These are phyloP conservation scores for Gephyroberyx darwinii DNA, from an alignment of 2,797 vertebrate genomes.

Conservation along the genomic window DNA sequence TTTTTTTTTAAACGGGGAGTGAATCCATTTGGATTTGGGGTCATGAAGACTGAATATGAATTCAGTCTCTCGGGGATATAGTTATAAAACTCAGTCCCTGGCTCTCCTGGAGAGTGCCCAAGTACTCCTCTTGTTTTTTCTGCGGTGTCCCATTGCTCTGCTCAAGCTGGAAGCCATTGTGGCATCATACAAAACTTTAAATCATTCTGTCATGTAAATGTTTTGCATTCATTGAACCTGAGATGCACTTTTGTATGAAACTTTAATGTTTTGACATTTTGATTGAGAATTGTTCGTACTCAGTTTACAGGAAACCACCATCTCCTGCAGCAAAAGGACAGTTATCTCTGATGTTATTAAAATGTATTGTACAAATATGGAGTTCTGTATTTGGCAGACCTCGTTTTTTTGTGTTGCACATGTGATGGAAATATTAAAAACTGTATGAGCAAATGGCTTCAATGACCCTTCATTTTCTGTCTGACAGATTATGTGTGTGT, in stretches of 20 bases:
- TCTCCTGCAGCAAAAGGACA: slow-evolving; percentile 81
- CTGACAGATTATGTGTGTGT: slow-evolving; percentile 2
- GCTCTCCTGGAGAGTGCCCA: slow-evolving; percentile 76
- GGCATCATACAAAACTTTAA: slow-evolving; percentile 74
- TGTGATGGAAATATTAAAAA: slow-evolving; percentile 89
- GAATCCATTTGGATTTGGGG: slow-evolving; percentile 91
- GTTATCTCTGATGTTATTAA: slow-evolving; percentile 83
- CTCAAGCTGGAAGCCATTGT: slow-evolving; percentile 78
- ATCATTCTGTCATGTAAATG: slow-evolving; percentile 81
- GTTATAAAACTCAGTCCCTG: slow-evolving; percentile 68
- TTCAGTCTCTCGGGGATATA: slow-evolving; percentile 74
- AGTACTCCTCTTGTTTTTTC: slow-evolving; percentile 65
- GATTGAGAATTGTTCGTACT: slow-evolving; percentile 81
- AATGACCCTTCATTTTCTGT: slow-evolving; percentile 52
- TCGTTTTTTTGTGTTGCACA: slow-evolving; percentile 87
- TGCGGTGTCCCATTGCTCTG: slow-evolving; percentile 72
- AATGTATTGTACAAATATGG: slow-evolving; percentile 86
- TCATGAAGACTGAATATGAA: slow-evolving; percentile 74
- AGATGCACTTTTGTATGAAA: slow-evolving; percentile 88
- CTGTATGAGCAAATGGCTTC: slow-evolving; percentile 78
- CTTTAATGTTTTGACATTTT: slow-evolving; percentile 86
- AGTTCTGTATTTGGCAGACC: slow-evolving; percentile 86
- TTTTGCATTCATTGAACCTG: slow-evolving; percentile 85
- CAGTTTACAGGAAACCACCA: slow-evolving; percentile 82
- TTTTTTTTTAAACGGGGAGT: slow-evolving; percentile 79